These are phyloP conservation scores for Apamea epomidion DNA, from an alignment of 2,888 invertebrate species.

Conservation along the genomic window DNA sequence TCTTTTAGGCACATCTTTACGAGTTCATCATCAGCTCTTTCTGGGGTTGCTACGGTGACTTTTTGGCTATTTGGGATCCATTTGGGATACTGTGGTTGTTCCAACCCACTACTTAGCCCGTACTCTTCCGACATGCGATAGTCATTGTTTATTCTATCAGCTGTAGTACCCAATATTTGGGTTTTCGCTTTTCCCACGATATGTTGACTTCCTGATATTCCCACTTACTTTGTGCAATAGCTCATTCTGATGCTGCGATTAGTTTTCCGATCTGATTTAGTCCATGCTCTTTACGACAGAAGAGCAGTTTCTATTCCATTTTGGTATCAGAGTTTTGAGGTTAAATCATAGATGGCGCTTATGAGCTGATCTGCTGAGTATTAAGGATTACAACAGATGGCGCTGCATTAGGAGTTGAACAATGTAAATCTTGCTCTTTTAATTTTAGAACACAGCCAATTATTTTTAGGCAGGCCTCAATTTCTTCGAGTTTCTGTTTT, in stretches of 20 bases:
- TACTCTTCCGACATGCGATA: neutral
- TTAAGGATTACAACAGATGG: slow-evolving; percentile 32
- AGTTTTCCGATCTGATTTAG: neutral
- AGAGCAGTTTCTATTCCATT: neutral
- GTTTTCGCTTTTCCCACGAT: neutral
- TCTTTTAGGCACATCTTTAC: neutral
- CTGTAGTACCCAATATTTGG: neutral
- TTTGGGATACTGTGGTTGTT: neutral
- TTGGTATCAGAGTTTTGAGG: neutral
- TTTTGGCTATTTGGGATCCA: neutral
- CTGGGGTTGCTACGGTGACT: neutral
- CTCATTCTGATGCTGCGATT: neutral
- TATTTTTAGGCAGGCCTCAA: neutral
- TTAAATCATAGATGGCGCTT: slow-evolving; percentile 43
- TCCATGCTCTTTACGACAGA: neutral
- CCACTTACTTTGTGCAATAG: neutral
- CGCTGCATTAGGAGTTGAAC: slow-evolving; percentile 11
- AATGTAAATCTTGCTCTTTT: neutral
- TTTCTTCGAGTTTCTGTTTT: slow-evolving; percentile 5
- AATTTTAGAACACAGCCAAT: slow-evolving; percentile 6
- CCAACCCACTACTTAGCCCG: neutral
- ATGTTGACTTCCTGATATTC: neutral
- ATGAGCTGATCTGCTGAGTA: neutral
- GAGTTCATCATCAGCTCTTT: neutral
- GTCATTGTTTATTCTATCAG: neutral